Base-by-base conservation (phyloP, 1,140 invertebrate genomes). In the Nomia melanderi region DNA sequence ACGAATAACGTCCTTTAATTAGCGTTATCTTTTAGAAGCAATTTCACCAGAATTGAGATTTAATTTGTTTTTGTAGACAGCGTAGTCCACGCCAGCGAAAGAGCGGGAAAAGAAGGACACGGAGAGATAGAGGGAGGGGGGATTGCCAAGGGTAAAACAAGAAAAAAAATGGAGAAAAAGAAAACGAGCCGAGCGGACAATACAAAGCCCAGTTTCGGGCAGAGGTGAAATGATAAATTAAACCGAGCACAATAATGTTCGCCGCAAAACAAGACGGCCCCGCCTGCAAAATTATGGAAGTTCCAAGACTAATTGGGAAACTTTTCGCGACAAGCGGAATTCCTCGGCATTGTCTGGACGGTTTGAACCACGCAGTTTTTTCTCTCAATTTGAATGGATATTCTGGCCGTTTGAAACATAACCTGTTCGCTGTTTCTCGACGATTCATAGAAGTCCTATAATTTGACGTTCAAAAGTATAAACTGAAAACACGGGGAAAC, bases 291-390 rank as follows among this genome's bases (percentile, higher is more conserved):
- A 90, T 90, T 91, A 91, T 90, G 84, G 90, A 91, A 90, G 85
- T 91, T 90, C 85, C 85, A 85, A 88, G 88, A 90, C 89, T 91
- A 91, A 91, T 90, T 90, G 89, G 87, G 83, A 90, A 91, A 91
- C 84, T 91, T 91, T 88, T 77, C 77, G 80, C 78, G 78, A 87
- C 87, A 84, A 84, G 86, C 81, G 88, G 87, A 90, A 88, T 88
- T 83, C 81, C 85, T 44, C 64, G 47, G 44, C 78, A 79, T 50
- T 50, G 47, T 50, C 67, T 70, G 47, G 62, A 29, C 63, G 72
- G 54, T n/a, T 57, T 63, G 57, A 33, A 36, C 57, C 76, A 59
- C 57, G 72, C 57, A 25, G 14, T 54, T 63, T 71, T 47, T 65
- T 73, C 57, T 53, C 33, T 57, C n/a, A 8, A 64, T 53, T 41